Evolutionary conservation across 2,888 invertebrate genomes (phyloP), one percentile per base, ranked within the genome.

Genomic region (Petrophora chlorosata): DNA sequence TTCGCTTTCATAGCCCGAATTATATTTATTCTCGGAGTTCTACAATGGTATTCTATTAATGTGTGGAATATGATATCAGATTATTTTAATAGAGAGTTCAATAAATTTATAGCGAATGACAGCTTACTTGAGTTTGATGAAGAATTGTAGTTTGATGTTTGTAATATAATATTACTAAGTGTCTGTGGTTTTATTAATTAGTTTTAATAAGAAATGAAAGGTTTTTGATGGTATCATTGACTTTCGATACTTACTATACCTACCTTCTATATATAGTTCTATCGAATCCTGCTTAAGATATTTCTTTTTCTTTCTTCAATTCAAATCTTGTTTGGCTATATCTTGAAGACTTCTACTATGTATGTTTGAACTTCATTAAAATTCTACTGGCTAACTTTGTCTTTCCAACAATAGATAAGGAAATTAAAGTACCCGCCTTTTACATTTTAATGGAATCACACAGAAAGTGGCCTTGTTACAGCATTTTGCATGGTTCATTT

Each of bases 11-110:
- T 93, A 26, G 88, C 95, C 61, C 92, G 94, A 56, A 90, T 94
- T 8, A 73, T 94, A 48, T 89, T 95, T 61, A 91, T 95, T 1
- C 59, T 95, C 3, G 90, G 92, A 23, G 86, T 95, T n/a, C 88
- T 96, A 61, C 82, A 92, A 44, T 95, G 94, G 93, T 96, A 96
- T 77, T 93, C 93, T 40, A 68, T 92, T 17, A 92, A 92, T 57
- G 91, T 96, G 41, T 94, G 95, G 92, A 92, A 91, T 60, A 87
- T 95, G 84, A 94, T 96, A 63, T 93, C 95, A 57, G 92, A 92
- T 56, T 95, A 95, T 77, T 96, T 96, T 72, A 93, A 92, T 56
- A 91, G 91, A 26, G 93, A 95, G 79, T 95, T 96, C 70, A 91
- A 92, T 53, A 92, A 86, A 58, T 90, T 93, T 65, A 66, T 94